Base-by-base conservation (phyloP, 2,888 invertebrate genomes). In the Xylota segnis region DNA sequence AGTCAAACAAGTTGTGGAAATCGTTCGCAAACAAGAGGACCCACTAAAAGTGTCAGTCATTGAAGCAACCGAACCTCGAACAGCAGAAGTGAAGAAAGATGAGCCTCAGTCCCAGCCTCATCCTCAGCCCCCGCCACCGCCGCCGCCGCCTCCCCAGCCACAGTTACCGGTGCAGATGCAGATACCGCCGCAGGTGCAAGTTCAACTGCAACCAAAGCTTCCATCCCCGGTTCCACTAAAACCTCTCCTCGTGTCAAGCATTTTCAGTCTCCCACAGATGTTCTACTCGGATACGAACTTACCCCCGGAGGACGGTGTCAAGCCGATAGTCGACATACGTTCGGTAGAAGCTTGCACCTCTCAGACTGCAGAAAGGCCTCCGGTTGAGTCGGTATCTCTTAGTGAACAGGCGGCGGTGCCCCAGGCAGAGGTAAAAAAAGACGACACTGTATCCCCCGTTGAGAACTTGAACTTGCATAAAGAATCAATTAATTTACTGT, bases 401-500 rank as follows among this genome's bases (percentile, higher is more conserved):
- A 74, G 78, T 4, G 87, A 87, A 16, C 87, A 87, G 65, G 37
- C 58, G 4, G 9, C 76, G 2, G 23, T 63, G n/a, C 50, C 77
- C 5, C 63, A 70, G 14, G 43, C 29, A 0, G 87, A 81, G 6
- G 32, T 88, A 29, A 88, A 87, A 32, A 88, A 88, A 63, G 88
- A 88, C 29, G 89, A 89, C 37, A 66, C 83, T 27, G 88, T 88
- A 71, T 89, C 66, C 61, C 88, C 88, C 9, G 91, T 89, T 65
- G 90, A 90, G 56, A 90, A 90, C 87, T 88, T 45, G 81, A 90
- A 89, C 87, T 89, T 90, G 79, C 89, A 93, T 88, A 93, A 94
- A 45, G 96, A 96, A 91, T 95, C 95, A 87, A 95, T 95, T 88
- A 96, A 96, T 71, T 93, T 97, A 83, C 91, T 98, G 88, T 92